These are phyloP conservation scores for Laticauda laticaudata DNA, from an alignment of 2,113 vertebrate genomes.

Conservation along the genomic window DNA sequence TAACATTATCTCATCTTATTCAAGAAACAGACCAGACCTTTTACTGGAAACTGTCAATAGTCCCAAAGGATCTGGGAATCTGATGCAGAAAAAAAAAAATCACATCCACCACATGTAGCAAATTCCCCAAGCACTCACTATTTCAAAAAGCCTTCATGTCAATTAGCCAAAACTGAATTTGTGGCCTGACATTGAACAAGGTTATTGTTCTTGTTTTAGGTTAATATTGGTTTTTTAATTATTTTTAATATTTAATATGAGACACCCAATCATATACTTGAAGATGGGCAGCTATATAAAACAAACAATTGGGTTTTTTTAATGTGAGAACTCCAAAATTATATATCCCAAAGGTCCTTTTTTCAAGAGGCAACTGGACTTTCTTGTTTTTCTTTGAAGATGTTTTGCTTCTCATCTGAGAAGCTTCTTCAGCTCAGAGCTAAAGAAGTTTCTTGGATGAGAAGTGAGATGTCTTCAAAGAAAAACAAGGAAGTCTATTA, in stretches of 20 bases:
- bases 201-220: background rate
- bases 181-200: background rate
- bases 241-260: background rate
- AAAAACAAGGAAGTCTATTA: too few species aligned
- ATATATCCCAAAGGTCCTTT: too few species aligned
- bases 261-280: background rate
- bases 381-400: too few species aligned
- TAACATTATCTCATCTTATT: background rate
- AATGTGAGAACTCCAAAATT: too few species aligned
- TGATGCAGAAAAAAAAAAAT: background rate
- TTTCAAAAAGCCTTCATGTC: background rate
- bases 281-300: background rate
- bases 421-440: too few species aligned
- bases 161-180: background rate
- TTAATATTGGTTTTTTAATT: background rate
- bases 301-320: background rate
- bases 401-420: too few species aligned
- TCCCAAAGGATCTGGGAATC: background rate
- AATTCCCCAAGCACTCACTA: background rate
- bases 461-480: too few species aligned
- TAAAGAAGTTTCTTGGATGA: too few species aligned
- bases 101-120: background rate
- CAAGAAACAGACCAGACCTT: background rate
- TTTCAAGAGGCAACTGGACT: too few species aligned
- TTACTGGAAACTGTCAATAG: background rate